A percentile compares a stretch with the other conserved stretches of the same genome.
Evolutionary conservation across 2,797 vertebrate species (phyloP).

Genomic region (Oryzias dopingdopingensis): DNA sequence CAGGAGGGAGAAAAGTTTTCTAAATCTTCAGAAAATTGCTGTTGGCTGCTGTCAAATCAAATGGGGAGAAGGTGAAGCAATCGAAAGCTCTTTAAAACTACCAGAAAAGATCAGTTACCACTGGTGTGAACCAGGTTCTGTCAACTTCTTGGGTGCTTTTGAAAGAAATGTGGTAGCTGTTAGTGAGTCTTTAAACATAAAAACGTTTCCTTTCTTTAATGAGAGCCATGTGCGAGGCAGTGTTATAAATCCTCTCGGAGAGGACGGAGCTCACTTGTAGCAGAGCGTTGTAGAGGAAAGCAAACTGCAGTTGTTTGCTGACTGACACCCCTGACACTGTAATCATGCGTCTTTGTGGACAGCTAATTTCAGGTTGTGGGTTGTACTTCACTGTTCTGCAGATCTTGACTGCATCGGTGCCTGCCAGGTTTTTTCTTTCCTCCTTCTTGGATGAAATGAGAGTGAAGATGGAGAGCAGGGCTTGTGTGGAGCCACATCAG

Average conservation of each 20-base stretch:
- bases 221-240: neutral
- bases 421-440: conserved; percentile 6
- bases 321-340: conserved; percentile 23
- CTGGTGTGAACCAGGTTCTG: conserved; percentile 10
- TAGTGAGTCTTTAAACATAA: conserved; percentile 12
- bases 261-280: conserved; percentile 8
- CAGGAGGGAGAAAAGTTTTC: conserved; percentile 16
- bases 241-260: neutral
- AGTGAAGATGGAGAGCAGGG: conserved; percentile 16
- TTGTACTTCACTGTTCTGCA: conserved; percentile 23
- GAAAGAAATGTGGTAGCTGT: neutral
- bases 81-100: neutral
- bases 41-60: conserved; percentile 23
- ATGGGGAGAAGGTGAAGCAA: conserved; percentile 23
- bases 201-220: conserved; percentile 14
- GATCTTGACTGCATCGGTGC: conserved; percentile 16
- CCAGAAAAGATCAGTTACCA: conserved; percentile 13
- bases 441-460: conserved; percentile 11
- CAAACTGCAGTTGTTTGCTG: conserved; percentile 23
- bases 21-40: conserved; percentile 30
- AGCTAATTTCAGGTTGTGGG: conserved; percentile 28
- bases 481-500: conserved; percentile 49
- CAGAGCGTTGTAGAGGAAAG: conserved; percentile 32
- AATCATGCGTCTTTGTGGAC: conserved; percentile 34
- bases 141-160: neutral